These are phyloP conservation scores for Caenorhabditis sulstoni DNA, from an alignment of 2,888 invertebrate species.

Conservation along the genomic window DNA sequence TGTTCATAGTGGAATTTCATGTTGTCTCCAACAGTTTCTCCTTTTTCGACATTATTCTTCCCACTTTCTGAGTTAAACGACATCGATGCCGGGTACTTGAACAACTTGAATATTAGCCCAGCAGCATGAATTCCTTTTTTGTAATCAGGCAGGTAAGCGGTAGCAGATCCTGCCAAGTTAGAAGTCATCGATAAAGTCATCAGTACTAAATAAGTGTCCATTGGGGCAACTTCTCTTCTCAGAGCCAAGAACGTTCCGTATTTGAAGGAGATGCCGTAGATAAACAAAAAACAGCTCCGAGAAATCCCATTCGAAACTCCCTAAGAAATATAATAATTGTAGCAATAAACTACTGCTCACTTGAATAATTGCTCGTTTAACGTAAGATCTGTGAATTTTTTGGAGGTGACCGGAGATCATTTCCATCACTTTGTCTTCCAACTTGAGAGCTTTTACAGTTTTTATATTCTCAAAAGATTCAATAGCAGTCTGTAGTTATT, in stretches of 20 bases:
- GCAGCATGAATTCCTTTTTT: constrained; percentile 79
- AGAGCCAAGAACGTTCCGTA: constrained; percentile 80
- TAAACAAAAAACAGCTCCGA: constrained; percentile 80
- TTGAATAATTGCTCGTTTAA: constrained; percentile 40
- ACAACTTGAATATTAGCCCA: constrained; percentile 80
- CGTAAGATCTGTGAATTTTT: constrained; percentile 28
- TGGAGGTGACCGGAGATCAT: constrained; percentile 30
- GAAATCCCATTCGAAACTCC: constrained; percentile 78
- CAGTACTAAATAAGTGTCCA: constrained; percentile 45
- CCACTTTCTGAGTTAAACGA: constrained; percentile 29
- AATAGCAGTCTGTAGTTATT: constrained; percentile 78
- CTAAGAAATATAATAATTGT: constrained; percentile 38
- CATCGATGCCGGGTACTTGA: constrained; percentile 54
- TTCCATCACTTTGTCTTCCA: constrained; percentile 44
- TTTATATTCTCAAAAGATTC: constrained; percentile 82
- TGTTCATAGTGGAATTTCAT: constrained; percentile 52
- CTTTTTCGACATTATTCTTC: constrained; percentile 29
- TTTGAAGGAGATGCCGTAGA: constrained; percentile 81
- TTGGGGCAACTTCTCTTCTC: constrained; percentile 36
- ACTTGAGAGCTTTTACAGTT: constrained; percentile 81
- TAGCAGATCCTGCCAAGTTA: constrained; percentile 81
- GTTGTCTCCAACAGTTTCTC: constrained; percentile 43
- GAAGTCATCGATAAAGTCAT: constrained; percentile 68
- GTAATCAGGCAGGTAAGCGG: constrained; percentile 82
- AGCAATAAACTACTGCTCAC: neutral